phyloP scores from a whole-genome alignment of 2,113 vertebrate genomes.

The Lagopus leucura region DNA sequence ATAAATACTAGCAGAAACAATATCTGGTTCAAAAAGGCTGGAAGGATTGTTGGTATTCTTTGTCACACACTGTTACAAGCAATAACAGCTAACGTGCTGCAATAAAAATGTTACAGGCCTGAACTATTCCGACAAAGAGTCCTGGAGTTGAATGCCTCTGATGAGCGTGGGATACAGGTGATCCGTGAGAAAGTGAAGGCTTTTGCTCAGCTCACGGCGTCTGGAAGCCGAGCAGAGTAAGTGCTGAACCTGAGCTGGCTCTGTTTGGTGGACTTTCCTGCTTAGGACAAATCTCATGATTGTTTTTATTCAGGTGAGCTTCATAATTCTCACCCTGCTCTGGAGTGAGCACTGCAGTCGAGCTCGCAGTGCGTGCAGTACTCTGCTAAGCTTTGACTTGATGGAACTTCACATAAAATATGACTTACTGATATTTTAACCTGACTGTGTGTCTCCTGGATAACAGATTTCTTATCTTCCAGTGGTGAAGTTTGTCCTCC shows the following conservation, averaged over 20 bases:
- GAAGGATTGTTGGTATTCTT: not conserved
- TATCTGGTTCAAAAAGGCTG: not conserved
- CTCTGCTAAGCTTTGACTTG: not conserved
- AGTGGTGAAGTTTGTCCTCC: conserved; percentile 95
- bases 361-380: not conserved
- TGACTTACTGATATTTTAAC: not conserved
- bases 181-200: conserved; percentile 95
- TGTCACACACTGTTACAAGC: not conserved
- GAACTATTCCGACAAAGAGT: conserved; percentile 92
- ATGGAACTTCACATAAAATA: not conserved
- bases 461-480: conserved; percentile 6
- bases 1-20: conserved; percentile 4
- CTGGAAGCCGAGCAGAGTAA: conserved; percentile 92
- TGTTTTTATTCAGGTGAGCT: not conserved
- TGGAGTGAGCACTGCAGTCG: not conserved
- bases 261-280: not conserved
- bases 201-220: conserved; percentile 93
- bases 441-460: not conserved
- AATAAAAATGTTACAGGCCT: conserved; percentile 78
- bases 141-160: conserved; percentile 96
- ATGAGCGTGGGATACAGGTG: conserved; percentile 97
- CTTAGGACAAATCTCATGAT: not conserved
- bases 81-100: not conserved
- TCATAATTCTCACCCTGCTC: conserved; percentile 2
- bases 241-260: conserved; percentile 47